Base-by-base conservation (phyloP, 2,113 vertebrate genomes). In the Ptilorrhoa leucosticta region DNA sequence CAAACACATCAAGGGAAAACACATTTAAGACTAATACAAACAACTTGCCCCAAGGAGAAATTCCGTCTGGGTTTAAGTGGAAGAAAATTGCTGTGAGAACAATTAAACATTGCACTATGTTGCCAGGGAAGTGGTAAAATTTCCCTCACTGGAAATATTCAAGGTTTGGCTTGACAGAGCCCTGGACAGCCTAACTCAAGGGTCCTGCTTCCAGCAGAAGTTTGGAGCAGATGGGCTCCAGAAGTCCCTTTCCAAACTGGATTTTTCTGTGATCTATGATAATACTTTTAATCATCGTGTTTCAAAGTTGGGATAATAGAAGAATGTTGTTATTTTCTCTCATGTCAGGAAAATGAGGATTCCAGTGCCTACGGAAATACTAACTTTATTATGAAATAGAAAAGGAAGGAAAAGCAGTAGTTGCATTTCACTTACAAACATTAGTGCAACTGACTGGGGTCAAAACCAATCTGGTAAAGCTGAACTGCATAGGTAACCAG, bases 211-310 rank as follows among this genome's bases (percentile, higher is more conserved):
- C 65, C 82, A 87, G 61, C 47, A 75, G 65, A 56, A 84, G 48
- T 51, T 51, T 53, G 66, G 82, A 72, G 71, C 88, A 90, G 66
- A 76, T 96, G 90, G 85, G 54, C 71, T 96, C 85, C 95, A 96
- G 82, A 83, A 94, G 75, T 80, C 42, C 20, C 40, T 90, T 90
- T 92, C 63, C 88, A 93, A 80, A 42, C 26, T 21, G 65, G 78
- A 80, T 85, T 93, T 69, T 93, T 76, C 75, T 95, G 23, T 86
- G 68, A 83, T 83, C 89, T 73, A 47, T 69, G 50, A 33, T 70
- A 92, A 90, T 83, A 44, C 45, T 66, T 31, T 27, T 73, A 80
- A 73, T 90, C 39, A 39, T 73, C 54, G 9, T 66, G 68, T 90
- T 92, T 96, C 92, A 86, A 85, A 83, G 50, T 28, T 54, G 54